Conservation (phyloP, 2,888 invertebrate genomes). For the Dendrolimus pini region DNA sequence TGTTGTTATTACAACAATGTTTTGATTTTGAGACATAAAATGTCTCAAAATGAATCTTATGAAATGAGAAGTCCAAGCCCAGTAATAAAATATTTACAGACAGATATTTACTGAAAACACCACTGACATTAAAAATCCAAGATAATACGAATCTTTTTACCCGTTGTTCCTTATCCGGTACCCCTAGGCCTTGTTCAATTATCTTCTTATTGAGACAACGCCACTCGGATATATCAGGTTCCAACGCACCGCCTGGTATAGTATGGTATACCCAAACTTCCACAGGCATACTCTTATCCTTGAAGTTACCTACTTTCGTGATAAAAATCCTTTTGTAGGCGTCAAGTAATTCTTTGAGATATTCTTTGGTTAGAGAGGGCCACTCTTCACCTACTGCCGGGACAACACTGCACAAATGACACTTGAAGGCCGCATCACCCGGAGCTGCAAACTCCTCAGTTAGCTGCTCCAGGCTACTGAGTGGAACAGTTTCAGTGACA, state of each 20-base stretch:
- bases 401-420: constrained; percentile 81
- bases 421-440: constrained; percentile 78
- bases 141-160: constrained; percentile 19
- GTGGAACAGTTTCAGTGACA: constrained; percentile 60
- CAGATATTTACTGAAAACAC: too few relatives aligned
- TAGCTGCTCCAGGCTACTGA: constrained; percentile 66
- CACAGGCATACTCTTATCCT: constrained; percentile 72
- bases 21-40: too few relatives aligned
- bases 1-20: too few relatives aligned
- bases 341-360: constrained; percentile 71
- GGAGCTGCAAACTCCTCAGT: constrained; percentile 62
- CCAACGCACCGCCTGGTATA: constrained; percentile 79
- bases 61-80: too few relatives aligned
- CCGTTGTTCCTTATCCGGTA: constrained; percentile 47
- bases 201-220: constrained; percentile 81
- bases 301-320: constrained; percentile 68
- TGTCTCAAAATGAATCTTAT: too few relatives aligned
- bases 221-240: constrained; percentile 79
- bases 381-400: constrained; percentile 82
- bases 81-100: too few relatives aligned
- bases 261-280: constrained; percentile 80
- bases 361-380: constrained; percentile 78
- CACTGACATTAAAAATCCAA: too few relatives aligned
- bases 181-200: constrained; percentile 80
- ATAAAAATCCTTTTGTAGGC: constrained; percentile 71